Evolutionary conservation across 2,113 vertebrate species (phyloP).

Genomic region (Amphiprion ocellaris): DNA sequence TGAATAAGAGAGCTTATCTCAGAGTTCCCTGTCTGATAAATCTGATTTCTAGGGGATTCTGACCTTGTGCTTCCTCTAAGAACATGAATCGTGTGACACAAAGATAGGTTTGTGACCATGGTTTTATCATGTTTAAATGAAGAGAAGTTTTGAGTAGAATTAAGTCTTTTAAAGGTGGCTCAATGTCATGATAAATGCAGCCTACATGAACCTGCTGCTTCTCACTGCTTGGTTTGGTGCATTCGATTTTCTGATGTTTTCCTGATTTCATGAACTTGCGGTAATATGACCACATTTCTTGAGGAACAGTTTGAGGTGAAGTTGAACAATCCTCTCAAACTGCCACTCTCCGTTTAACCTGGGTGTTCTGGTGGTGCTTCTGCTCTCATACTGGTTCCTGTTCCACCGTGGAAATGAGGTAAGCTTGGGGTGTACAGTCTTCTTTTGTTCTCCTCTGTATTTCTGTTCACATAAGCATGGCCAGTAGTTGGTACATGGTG

Average conservation of each 20-base stretch:
- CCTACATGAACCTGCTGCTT: neutral
- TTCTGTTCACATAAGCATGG: slow-evolving; percentile 64
- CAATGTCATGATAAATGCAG: too few species aligned
- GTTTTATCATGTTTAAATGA: neutral
- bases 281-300: neutral
- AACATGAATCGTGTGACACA: neutral
- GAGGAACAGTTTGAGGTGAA: slow-evolving; percentile 1
- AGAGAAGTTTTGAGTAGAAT: neutral
- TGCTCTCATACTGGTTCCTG: slow-evolving; percentile 39
- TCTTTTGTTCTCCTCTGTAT: slow-evolving; percentile 70
- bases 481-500: slow-evolving; percentile 77
- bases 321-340: slow-evolving; percentile 9
- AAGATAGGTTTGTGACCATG: neutral
- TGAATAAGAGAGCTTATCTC: neutral
- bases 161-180: too few species aligned
- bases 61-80: neutral
- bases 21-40: neutral
- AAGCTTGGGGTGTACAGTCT: slow-evolving; percentile 2
- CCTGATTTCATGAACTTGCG: neutral
- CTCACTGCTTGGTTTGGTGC: neutral
- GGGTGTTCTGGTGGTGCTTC: slow-evolving; percentile 19
- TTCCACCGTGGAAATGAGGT: slow-evolving; percentile 52
- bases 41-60: neutral
- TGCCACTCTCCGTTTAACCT: slow-evolving; percentile 3
- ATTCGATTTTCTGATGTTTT: neutral